Evolutionary conservation across 2,797 vertebrate genomes (phyloP).

Genomic region (Typhlichthys eigenmanni): DNA sequence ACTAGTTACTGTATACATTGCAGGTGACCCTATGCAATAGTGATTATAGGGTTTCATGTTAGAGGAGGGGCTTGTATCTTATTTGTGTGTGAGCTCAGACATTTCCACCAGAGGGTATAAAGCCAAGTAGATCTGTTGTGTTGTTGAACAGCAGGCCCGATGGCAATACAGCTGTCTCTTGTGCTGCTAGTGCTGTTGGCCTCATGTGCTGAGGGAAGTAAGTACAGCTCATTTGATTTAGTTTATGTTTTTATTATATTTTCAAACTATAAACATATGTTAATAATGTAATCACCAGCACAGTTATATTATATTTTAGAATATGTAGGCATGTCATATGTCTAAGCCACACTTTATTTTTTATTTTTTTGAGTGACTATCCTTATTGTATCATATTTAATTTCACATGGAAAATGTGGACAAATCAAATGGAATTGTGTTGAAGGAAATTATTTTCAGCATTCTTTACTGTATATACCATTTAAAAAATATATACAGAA

Average conservation of each 20-base stretch:
- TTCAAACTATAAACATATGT: background rate
- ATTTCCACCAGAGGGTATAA: conserved; percentile 52
- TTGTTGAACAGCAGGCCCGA: conserved; percentile 17
- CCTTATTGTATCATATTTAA: too few species aligned
- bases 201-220: conserved; percentile 63
- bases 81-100: conserved; percentile 30
- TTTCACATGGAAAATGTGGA: too few species aligned
- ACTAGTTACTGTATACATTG: background rate
- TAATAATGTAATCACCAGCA: conserved; percentile 1
- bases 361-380: too few species aligned
- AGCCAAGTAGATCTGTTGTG: conserved; percentile 18
- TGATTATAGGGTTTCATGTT: too few species aligned
- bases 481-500: too few species aligned
- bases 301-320: too few species aligned
- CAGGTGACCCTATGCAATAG: conserved; percentile 6
- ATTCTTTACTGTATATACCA: too few species aligned
- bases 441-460: too few species aligned
- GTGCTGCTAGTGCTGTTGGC: conserved; percentile 57
- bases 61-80: conserved; percentile 21
- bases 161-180: conserved; percentile 60
- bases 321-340: too few species aligned
- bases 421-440: too few species aligned
- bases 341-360: too few species aligned
- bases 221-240: conserved; percentile 45
- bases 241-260: background rate